phyloP scores from a whole-genome alignment of 2,113 vertebrate genomes.

The Puntigrus tetrazona region DNA sequence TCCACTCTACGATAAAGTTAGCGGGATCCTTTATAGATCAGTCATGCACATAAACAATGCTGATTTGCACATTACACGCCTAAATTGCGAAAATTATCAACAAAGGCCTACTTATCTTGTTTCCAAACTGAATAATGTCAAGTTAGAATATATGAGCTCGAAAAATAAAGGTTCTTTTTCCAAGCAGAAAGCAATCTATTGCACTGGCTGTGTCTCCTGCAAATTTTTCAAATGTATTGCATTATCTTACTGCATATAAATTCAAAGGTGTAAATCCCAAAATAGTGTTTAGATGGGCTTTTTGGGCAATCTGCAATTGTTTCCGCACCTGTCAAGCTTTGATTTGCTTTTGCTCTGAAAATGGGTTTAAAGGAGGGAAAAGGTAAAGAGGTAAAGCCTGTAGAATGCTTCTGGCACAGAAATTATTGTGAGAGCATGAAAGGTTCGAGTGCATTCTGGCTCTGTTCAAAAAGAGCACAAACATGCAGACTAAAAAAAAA shows the following conservation, averaged over 20 bases:
- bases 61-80: background rate
- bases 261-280: background rate
- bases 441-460: slow-evolving; percentile 50
- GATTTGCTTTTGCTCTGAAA: slow-evolving; percentile 18
- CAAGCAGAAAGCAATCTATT: background rate
- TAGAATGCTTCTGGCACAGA: slow-evolving; percentile 48
- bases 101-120: background rate
- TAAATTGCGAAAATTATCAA: background rate
- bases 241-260: slow-evolving; percentile 6
- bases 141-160: background rate
- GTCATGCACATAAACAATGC: slow-evolving; percentile 15
- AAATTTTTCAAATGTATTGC: background rate
- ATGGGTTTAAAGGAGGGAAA: slow-evolving; percentile 17
- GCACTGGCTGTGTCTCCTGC: background rate
- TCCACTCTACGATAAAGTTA: background rate
- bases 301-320: slow-evolving; percentile 18
- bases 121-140: background rate
- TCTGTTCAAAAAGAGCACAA: slow-evolving; percentile 24
- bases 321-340: slow-evolving; percentile 33
- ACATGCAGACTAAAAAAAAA: slow-evolving; percentile 26
- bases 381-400: slow-evolving; percentile 46
- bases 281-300: slow-evolving; percentile 2
- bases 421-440: slow-evolving; percentile 48
- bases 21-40: background rate
- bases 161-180: background rate